Conservation (phyloP, 2,888 invertebrate species). For the Digitonthophagus gazella region DNA sequence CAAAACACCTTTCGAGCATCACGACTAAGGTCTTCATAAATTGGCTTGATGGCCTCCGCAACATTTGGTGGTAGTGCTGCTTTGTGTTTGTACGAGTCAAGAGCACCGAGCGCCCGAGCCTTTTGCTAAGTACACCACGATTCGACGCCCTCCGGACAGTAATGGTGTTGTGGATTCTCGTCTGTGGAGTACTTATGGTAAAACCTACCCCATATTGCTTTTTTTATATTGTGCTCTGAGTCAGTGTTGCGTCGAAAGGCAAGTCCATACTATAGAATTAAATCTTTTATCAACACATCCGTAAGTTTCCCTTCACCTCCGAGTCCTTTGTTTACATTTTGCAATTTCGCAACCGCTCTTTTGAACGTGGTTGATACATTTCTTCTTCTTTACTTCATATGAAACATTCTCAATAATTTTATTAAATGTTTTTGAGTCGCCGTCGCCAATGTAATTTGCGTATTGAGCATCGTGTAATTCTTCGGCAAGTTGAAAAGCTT, state of each 20-base stretch:
- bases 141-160: constrained; percentile 31
- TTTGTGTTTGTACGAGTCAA: constrained; percentile 25
- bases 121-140: constrained; percentile 33
- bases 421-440: not conserved
- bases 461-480: constrained; percentile 26
- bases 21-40: constrained; percentile 38
- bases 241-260: constrained; percentile 13
- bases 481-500: constrained; percentile 9
- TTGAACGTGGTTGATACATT: constrained; percentile 18
- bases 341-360: constrained; percentile 19
- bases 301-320: constrained; percentile 18
- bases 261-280: constrained; percentile 11
- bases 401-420: constrained; percentile 28
- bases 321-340: constrained; percentile 17
- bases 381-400: constrained; percentile 30
- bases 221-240: constrained; percentile 33
- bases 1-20: constrained; percentile 39
- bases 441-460: constrained; percentile 28
- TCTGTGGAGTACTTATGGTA: constrained; percentile 38
- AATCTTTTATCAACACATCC: constrained; percentile 17
- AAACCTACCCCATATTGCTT: constrained; percentile 37
- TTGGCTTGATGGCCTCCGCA: too few relatives aligned
- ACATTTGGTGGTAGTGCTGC: constrained; percentile 28
- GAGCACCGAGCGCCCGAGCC: constrained; percentile 28
- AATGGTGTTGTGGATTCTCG: constrained; percentile 36